phyloP scores from a whole-genome alignment of 2,888 invertebrate genomes.

The Sinohyriopsis cumingii region DNA sequence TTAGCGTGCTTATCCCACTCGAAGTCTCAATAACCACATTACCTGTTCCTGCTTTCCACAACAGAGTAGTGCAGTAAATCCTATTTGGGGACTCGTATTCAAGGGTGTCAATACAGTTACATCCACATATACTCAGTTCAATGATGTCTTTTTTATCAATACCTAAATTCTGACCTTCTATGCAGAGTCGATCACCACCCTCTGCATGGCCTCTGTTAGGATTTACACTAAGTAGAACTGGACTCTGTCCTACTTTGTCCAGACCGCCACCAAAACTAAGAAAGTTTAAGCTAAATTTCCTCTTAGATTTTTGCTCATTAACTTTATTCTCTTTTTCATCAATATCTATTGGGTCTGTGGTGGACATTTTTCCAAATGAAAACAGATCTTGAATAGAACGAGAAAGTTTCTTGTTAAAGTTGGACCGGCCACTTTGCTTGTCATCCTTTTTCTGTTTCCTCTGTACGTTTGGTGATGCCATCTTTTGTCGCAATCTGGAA shows the following conservation, averaged over 20 bases:
- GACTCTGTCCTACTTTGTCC: constrained; percentile 47
- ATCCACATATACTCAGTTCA: constrained; percentile 64
- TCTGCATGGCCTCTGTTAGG: constrained; percentile 59
- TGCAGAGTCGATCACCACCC: constrained; percentile 62
- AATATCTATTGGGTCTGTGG: constrained; percentile 28
- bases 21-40: constrained; percentile 66
- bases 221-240: constrained; percentile 59
- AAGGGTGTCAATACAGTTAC: constrained; percentile 61
- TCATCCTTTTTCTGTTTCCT: constrained; percentile 23
- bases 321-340: constrained; percentile 39
- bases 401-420: constrained; percentile 61
- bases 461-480: constrained; percentile 34
- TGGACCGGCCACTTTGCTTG: constrained; percentile 37
- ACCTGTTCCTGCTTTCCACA: constrained; percentile 60
- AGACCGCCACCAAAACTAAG: constrained; percentile 51
- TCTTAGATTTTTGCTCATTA: constrained; percentile 26
- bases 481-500: constrained; percentile 31
- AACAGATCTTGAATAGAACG: constrained; percentile 63
- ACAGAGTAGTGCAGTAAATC: constrained; percentile 62
- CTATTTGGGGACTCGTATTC: constrained; percentile 62
- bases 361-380: constrained; percentile 46
- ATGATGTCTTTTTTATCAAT: constrained; percentile 63
- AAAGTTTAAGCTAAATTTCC: constrained; percentile 39
- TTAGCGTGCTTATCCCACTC: constrained; percentile 61
- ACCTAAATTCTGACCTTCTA: constrained; percentile 67